Conservation (phyloP, 2,797 vertebrate genomes). For the Capromys pilorides region DNA sequence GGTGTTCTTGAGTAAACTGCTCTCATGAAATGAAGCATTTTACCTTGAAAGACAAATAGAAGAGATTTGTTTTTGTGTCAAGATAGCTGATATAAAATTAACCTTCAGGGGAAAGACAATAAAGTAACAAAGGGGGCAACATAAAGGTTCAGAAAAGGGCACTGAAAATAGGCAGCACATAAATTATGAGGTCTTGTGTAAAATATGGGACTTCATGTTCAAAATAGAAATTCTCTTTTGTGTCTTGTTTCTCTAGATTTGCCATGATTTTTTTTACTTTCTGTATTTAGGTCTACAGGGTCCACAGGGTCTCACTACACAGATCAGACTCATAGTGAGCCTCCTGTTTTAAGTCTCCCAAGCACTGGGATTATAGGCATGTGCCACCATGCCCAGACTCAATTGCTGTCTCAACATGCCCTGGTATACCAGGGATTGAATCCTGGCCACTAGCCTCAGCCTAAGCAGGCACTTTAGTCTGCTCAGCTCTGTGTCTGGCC, state of each 20-base stretch:
- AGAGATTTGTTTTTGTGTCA: conserved; percentile 22
- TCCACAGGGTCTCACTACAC: too few relatives aligned
- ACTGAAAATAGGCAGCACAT: neutral
- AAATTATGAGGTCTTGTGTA: neutral
- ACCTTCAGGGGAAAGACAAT: neutral
- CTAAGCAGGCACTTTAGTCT: too few relatives aligned
- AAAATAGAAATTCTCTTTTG: neutral
- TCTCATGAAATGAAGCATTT: conserved; percentile 31
- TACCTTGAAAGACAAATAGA: neutral
- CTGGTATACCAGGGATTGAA: too few relatives aligned
- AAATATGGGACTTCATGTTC: neutral
- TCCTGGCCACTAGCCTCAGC: too few relatives aligned
- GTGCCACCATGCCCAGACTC: too few relatives aligned
- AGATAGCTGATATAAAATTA: conserved; percentile 20
- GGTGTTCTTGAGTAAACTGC: neutral
- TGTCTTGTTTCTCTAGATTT: neutral
- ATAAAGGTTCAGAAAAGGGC: neutral
- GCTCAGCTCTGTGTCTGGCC: neutral
- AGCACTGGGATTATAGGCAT: too few relatives aligned
- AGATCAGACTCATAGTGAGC: too few relatives aligned
- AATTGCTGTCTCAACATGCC: too few relatives aligned
- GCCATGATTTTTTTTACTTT: too few relatives aligned
- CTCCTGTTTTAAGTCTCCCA: too few relatives aligned
- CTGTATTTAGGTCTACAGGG: too few relatives aligned
- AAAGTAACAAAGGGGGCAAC: neutral